Percentiles rank a stretch among this genome's conserved stretches.
Conservation (phyloP, 1,140 invertebrate species). For the Euborellia annulipes region DNA sequence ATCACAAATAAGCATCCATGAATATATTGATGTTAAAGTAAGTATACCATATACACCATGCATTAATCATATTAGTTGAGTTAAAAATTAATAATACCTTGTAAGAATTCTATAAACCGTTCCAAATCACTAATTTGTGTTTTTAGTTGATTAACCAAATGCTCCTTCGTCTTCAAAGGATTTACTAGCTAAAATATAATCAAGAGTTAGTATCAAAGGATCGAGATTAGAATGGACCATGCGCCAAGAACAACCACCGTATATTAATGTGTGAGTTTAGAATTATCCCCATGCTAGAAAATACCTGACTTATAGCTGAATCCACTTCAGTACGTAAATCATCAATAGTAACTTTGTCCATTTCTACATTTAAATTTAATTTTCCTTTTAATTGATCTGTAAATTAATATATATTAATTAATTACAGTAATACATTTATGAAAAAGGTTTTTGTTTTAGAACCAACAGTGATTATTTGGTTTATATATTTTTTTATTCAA, state of each 20-base stretch:
- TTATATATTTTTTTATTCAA: no score
- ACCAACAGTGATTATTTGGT: no score
- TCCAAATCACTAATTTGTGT: slow-evolving; percentile 95
- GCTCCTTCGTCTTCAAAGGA: slow-evolving; percentile 90
- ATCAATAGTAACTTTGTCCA: slow-evolving; percentile 51
- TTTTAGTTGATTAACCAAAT: slow-evolving; percentile 85
- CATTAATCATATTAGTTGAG: background rate
- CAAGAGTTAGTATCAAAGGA: no score
- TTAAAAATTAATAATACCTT: slow-evolving; percentile 36
- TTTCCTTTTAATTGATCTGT: slow-evolving; percentile 56
- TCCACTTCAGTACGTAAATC: slow-evolving; percentile 67
- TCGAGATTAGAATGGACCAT: no score
- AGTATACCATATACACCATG: background rate
- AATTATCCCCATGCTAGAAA: background rate
- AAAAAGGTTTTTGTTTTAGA: no score
- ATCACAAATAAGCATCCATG: background rate
- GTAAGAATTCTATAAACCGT: slow-evolving; percentile 90
- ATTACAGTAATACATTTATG: no score
- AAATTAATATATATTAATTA: no score
- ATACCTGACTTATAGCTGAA: slow-evolving; percentile 50
- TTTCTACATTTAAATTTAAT: slow-evolving; percentile 56
- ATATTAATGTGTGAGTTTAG: no score
- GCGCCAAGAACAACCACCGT: no score
- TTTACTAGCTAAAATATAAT: slow-evolving; percentile 68
- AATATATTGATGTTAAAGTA: background rate